Conservation (phyloP, 2,113 vertebrate species). For the Petromus typicus region DNA sequence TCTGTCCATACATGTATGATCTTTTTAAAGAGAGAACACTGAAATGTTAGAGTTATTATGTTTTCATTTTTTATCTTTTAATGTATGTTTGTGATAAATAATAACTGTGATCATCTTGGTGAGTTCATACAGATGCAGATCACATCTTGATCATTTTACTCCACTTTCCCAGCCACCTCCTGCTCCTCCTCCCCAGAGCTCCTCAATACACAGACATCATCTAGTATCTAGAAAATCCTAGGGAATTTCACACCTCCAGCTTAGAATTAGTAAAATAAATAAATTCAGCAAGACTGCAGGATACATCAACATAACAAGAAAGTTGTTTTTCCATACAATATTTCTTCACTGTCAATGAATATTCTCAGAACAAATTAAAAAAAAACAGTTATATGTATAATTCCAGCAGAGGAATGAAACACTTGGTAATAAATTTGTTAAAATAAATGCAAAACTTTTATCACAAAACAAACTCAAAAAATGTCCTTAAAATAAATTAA, state of each 20-base stretch:
- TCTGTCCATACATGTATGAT: neutral
- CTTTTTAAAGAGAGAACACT: neutral
- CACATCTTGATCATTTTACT: neutral
- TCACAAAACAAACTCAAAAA: neutral
- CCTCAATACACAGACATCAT: neutral
- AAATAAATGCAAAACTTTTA: neutral
- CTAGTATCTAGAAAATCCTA: neutral
- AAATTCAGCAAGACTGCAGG: neutral
- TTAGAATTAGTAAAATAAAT: neutral
- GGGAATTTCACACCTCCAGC: neutral
- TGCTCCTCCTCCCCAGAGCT: neutral
- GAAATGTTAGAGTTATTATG: neutral
- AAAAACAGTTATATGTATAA: neutral
- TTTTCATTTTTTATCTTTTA: neutral
- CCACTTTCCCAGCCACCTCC: neutral
- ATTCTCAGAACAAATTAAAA: constrained; percentile 9
- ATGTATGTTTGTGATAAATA: neutral
- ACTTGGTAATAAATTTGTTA: neutral
- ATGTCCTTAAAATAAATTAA: neutral
- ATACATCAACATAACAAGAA: neutral
- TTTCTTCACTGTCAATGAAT: neutral
- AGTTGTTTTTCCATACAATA: neutral
- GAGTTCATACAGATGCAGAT: neutral
- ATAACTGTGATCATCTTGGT: neutral
- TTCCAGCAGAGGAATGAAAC: neutral